These are phyloP conservation scores for Siderastrea siderea DNA, from an alignment of 92 coral and sea anemone species.

Conservation along the genomic window DNA sequence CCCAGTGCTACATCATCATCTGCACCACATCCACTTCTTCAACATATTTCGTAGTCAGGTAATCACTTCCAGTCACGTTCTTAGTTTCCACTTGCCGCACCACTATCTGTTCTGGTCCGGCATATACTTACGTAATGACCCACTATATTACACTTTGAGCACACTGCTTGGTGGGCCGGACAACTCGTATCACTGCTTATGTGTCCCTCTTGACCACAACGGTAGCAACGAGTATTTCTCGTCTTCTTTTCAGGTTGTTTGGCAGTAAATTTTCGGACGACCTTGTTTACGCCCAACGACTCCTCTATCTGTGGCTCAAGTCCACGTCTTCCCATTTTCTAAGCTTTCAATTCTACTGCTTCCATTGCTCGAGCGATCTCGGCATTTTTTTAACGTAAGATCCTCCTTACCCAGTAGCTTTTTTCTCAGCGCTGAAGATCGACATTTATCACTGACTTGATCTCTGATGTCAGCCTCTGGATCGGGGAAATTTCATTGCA, in stretches of 20 bases:
- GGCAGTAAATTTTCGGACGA: background rate
- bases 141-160: conserved; percentile 16
- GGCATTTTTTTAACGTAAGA: conserved; percentile 36
- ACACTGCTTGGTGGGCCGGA: conserved; percentile 36
- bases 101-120: conserved; percentile 11
- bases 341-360: conserved; percentile 41
- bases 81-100: background rate
- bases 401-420: conserved; percentile 45
- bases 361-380: conserved; percentile 43
- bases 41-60: background rate
- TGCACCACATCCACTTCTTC: conserved; percentile 25
- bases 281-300: conserved; percentile 31
- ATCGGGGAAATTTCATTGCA: conserved; percentile 43
- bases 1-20: conserved; percentile 37
- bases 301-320: background rate
- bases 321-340: conserved; percentile 21
- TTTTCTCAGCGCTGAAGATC: conserved; percentile 35
- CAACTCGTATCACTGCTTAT: conserved; percentile 35
- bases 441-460: conserved; percentile 55
- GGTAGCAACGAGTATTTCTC: conserved; percentile 31
- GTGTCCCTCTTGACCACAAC: conserved; percentile 64
- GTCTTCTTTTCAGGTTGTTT: background rate
- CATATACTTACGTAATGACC: conserved; percentile 44
- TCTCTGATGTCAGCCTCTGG: conserved; percentile 63
- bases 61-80: background rate